Percentiles rank a stretch among this genome's conserved stretches.
Conservation (phyloP, 1,140 invertebrate genomes). For the Aplysia californica region DNA sequence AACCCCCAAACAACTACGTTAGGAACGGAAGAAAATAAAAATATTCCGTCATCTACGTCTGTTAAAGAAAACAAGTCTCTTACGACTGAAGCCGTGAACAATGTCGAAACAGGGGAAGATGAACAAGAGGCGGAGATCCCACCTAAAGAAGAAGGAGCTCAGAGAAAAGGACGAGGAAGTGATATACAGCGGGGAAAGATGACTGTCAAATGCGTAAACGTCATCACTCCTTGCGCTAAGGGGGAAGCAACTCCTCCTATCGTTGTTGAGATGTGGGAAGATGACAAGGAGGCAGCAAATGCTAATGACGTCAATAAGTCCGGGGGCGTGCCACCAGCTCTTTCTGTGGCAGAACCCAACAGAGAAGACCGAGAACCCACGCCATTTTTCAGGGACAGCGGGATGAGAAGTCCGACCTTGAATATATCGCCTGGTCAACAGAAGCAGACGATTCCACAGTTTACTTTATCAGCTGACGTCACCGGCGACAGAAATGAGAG, state of each 20-base stretch:
- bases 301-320: background rate
- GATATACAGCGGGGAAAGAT: background rate
- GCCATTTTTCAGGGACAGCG: background rate
- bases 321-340: background rate
- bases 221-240: background rate
- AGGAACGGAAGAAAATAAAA: background rate
- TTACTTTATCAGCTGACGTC: background rate
- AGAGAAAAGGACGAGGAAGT: background rate
- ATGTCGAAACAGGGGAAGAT: background rate
- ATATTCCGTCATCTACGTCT: no score
- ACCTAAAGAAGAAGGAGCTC: background rate
- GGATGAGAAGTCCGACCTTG: background rate
- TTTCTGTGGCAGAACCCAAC: no score
- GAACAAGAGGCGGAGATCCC: background rate
- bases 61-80: background rate
- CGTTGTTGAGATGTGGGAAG: constrained; percentile 5
- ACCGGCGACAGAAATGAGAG: background rate
- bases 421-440: background rate
- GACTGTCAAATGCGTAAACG: background rate
- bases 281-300: background rate
- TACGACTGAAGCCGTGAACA: background rate
- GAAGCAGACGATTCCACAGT: background rate
- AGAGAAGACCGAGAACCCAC: background rate
- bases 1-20: background rate
- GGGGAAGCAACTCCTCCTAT: background rate